phyloP scores from a whole-genome alignment of 2,888 invertebrate genomes.

The Polydesmus complanatus region DNA sequence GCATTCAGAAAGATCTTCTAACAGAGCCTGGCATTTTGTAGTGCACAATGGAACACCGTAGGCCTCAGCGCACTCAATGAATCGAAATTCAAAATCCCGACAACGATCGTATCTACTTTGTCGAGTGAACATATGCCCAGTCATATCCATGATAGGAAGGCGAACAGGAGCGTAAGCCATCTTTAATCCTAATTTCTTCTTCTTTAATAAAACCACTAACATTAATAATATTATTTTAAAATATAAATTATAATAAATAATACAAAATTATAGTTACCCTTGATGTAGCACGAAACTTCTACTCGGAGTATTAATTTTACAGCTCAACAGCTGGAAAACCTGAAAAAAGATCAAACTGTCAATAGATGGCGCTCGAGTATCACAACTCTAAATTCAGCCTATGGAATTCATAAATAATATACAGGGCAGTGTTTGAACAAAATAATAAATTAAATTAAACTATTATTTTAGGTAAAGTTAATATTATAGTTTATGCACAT shows the following conservation, averaged over 20 bases:
- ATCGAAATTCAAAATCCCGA: constrained; percentile 50
- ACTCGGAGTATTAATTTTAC: background rate
- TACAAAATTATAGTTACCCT: too few species aligned
- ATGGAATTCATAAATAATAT: too few species aligned
- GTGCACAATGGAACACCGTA: constrained; percentile 53
- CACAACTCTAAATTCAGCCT: too few species aligned
- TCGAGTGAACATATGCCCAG: constrained; percentile 47
- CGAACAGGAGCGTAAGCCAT: constrained; percentile 47
- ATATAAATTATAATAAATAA: too few species aligned
- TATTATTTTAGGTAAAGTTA: too few species aligned
- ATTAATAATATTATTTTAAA: background rate
- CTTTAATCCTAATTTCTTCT: background rate
- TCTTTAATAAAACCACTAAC: background rate
- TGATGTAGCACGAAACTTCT: background rate
- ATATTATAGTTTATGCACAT: too few species aligned
- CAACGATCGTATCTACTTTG: constrained; percentile 49
- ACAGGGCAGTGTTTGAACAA: too few species aligned
- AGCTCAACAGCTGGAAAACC: background rate
- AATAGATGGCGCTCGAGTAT: too few species aligned
- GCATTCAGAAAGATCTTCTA: constrained; percentile 60
- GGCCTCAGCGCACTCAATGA: constrained; percentile 65
- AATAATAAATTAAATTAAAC: too few species aligned
- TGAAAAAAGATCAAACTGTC: too few species aligned
- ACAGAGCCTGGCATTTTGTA: constrained; percentile 44
- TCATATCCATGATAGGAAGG: constrained; percentile 56